Evolutionary conservation across 2,113 vertebrate genomes (phyloP), one percentile per base, ranked within the genome.

Genomic region (Oceanites oceanicus): DNA sequence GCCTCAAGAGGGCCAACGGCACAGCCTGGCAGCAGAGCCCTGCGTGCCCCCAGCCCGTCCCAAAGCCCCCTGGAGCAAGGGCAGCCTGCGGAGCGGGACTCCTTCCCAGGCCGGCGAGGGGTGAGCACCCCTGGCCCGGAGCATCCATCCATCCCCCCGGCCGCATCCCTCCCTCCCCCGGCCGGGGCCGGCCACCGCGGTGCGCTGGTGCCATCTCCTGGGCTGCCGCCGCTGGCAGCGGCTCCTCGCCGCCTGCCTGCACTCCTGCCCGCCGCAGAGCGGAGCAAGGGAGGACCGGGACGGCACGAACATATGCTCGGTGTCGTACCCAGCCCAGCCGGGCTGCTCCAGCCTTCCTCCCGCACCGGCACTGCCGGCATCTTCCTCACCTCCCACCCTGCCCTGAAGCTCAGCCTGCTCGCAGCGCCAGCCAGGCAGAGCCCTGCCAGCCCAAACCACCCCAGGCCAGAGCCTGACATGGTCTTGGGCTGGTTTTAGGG

Each of bases 201-300:
- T 82, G 71, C 59, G 22, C 70, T 94, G 71, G 80, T 95, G 96
- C 96, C 96, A 97, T n/a, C 96, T 96, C 86, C 95, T 95, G 96
- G 96, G 73, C 82, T 74, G 81, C 29, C 21, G 34, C 16, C 15
- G 66, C 71, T 42, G 82, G 44, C 66, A n/a, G 76, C 47, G 18
- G 42, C 71, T 86, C 16, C 52, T n/a, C 13, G 11, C 40, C 8
- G 17, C 32, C 44, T 26, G 15, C 68, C 29, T 5, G 29, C 16
- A 15, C 34, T 2, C 30, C 77, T 38, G 63, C 50, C 73, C 13
- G 34, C 78, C 3, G 7, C 72, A 0, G 19, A 30, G 32, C 23
- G 8, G 10, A 19, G 55, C 25, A 0, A 0, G 50, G 18, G 15
- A 13, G 34, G 19, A 18, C 34, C 56, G 4, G 29, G 45, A 10